Evolutionary conservation across 2,888 invertebrate genomes (phyloP).

Genomic region (Caenorhabditis angaria): DNA sequence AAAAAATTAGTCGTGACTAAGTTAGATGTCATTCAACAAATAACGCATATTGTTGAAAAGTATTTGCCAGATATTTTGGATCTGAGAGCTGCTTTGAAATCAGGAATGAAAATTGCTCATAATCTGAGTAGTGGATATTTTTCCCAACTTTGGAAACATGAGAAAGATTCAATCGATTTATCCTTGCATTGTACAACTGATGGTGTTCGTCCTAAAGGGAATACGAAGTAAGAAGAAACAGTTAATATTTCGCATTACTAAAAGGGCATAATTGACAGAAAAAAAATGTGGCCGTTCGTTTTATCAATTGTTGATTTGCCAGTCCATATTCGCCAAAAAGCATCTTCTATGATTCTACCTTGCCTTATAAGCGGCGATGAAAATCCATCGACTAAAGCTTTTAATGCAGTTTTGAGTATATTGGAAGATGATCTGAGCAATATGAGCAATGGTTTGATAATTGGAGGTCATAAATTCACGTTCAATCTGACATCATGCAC

Average conservation of each 20-base stretch:
- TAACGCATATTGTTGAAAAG: background rate
- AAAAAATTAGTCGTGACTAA: background rate
- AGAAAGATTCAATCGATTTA: background rate
- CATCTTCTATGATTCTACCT: background rate
- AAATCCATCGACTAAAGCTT: too few species aligned
- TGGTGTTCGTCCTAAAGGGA: background rate
- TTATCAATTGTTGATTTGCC: background rate
- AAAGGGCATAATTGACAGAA: too few species aligned
- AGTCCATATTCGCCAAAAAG: background rate
- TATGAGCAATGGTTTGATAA: too few species aligned
- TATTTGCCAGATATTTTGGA: background rate
- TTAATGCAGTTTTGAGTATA: too few species aligned
- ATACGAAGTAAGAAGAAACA: background rate
- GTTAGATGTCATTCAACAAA: background rate
- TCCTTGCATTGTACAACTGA: background rate
- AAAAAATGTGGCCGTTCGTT: background rate
- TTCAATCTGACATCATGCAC: too few species aligned
- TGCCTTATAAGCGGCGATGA: too few species aligned
- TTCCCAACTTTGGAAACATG: background rate
- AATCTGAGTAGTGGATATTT: background rate
- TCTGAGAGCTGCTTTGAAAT: background rate
- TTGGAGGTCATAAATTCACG: too few species aligned
- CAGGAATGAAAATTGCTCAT: background rate
- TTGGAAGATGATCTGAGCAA: too few species aligned
- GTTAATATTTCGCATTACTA: too few species aligned